Evolutionary conservation across 2,888 invertebrate genomes (phyloP).

Genomic region (Conomelus anceps): DNA sequence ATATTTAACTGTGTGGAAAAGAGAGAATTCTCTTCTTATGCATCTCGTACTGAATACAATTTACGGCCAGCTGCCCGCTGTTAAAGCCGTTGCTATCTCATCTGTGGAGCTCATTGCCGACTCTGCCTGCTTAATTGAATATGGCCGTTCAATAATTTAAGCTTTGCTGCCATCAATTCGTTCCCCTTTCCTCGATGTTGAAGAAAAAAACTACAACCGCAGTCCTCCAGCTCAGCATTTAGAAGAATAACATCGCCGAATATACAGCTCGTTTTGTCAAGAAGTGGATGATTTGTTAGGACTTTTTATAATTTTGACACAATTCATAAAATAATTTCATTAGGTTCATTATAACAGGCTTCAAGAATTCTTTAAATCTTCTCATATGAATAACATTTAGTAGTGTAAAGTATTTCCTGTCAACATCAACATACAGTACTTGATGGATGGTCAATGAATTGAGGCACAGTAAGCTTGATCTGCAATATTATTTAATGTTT

Average conservation of each 20-base stretch:
- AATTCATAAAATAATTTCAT: neutral
- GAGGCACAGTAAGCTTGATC: too few relatives aligned
- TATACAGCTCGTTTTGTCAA: neutral
- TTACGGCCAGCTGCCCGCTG: neutral
- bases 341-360: neutral
- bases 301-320: neutral
- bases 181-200: neutral
- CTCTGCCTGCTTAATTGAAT: neutral
- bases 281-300: neutral
- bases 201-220: neutral
- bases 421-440: too few relatives aligned
- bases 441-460: too few relatives aligned
- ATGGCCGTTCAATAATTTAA: neutral
- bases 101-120: neutral
- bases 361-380: neutral
- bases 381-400: too few relatives aligned
- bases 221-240: neutral
- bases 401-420: too few relatives aligned
- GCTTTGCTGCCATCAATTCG: neutral
- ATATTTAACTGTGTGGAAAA: neutral
- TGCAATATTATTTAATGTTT: too few relatives aligned
- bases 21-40: neutral
- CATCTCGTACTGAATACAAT: neutral
- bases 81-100: neutral
- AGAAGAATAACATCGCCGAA: neutral